Evolutionary conservation across 2,888 invertebrate genomes (phyloP).

Genomic region (Andrena chrysosceles): DNA sequence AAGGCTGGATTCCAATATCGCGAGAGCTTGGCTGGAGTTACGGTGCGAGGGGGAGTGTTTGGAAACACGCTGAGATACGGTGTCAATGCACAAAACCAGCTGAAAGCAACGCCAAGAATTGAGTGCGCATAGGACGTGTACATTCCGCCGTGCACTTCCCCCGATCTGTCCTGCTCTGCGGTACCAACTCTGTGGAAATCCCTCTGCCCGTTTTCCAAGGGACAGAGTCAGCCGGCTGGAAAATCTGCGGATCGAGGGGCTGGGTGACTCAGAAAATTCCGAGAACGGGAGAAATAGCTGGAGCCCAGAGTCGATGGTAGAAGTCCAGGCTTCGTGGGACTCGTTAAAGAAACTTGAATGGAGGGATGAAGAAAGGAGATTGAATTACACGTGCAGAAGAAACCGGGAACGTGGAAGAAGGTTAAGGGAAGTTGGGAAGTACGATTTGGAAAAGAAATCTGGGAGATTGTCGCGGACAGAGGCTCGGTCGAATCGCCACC

Average conservation of each 20-base stretch:
- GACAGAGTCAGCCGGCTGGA: constrained; percentile 42
- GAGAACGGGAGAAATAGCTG: not conserved
- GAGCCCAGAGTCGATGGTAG: not conserved
- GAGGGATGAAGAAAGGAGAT: not conserved
- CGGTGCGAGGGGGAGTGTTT: constrained; percentile 11
- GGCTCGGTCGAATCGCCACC: not conserved
- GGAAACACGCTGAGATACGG: not conserved
- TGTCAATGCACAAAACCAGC: constrained; percentile 1
- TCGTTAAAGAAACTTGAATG: not conserved
- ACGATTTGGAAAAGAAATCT: constrained; percentile 7
- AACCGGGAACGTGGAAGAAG: not conserved
- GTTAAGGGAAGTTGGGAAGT: not conserved
- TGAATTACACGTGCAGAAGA: not conserved
- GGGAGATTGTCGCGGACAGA: constrained; percentile 7
- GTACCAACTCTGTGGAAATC: constrained; percentile 28
- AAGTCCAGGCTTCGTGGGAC: not conserved
- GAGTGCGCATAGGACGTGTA: constrained; percentile 15
- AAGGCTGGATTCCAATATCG: constrained; percentile 37
- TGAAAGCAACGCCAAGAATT: not conserved
- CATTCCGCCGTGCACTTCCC: constrained; percentile 44
- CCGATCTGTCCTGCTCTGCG: constrained; percentile 43
- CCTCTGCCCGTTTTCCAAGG: constrained; percentile 35
- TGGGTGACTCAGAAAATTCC: constrained; percentile 33
- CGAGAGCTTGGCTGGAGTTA: not conserved
- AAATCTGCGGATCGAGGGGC: constrained; percentile 42